phyloP scores from a whole-genome alignment of 2,797 vertebrate genomes.

The Apodemus agrarius region DNA sequence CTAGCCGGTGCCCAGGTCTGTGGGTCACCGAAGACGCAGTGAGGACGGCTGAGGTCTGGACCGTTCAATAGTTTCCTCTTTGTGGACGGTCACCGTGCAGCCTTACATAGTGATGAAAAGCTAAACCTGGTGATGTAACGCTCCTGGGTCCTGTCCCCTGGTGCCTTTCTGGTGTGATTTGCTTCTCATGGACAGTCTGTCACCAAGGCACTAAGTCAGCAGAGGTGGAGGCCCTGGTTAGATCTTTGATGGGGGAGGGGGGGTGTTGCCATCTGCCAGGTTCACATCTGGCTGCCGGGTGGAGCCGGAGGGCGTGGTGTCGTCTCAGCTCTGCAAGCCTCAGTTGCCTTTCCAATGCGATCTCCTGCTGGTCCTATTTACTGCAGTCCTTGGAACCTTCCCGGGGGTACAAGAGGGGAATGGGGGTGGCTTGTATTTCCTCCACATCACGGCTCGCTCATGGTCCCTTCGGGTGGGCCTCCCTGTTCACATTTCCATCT shows the following conservation, averaged over 20 bases:
- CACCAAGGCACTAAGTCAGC: background rate
- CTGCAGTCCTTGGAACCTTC: background rate
- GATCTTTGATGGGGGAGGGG: background rate
- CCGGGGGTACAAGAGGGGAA: background rate
- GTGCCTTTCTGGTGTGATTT: background rate
- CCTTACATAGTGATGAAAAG: background rate
- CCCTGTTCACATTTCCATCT: background rate
- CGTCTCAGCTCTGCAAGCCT: background rate
- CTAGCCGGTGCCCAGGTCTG: background rate
- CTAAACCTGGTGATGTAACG: background rate
- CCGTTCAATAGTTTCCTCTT: background rate
- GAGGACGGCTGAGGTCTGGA: background rate
- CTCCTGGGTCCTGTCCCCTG: fast-evolving
- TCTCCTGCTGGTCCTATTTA: background rate
- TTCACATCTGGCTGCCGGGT: background rate
- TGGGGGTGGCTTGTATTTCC: fast-evolving
- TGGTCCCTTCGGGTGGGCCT: background rate
- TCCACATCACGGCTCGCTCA: background rate
- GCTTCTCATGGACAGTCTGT: background rate
- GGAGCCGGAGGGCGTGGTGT: fast-evolving
- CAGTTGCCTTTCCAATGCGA: background rate
- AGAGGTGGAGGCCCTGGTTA: background rate
- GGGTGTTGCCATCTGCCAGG: background rate
- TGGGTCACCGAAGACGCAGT: background rate
- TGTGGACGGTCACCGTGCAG: no score